Evolutionary conservation across 2,888 invertebrate species (phyloP).

Genomic region (Eudasyphora cyanicolor): DNA sequence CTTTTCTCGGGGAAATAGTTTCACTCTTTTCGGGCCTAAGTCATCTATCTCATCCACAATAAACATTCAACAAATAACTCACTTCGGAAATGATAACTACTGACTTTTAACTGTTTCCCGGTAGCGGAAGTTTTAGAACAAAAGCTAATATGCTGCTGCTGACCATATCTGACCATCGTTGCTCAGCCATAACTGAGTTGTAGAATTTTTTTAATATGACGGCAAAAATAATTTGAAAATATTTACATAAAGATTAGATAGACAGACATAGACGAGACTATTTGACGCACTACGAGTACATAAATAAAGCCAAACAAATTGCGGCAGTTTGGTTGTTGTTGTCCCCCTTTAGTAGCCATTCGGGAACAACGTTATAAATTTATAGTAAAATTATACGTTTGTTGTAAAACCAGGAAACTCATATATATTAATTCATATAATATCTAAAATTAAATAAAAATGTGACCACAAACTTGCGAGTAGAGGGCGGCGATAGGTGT

Average conservation of each 20-base stretch:
- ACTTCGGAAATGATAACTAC: too few relatives aligned
- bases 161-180: neutral
- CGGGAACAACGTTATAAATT: neutral
- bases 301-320: neutral
- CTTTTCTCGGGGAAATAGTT: too few relatives aligned
- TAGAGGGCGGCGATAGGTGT: too few relatives aligned
- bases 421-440: too few relatives aligned
- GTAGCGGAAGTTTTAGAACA: neutral
- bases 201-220: too few relatives aligned
- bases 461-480: too few relatives aligned
- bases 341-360: too few relatives aligned
- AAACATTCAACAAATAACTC: too few relatives aligned
- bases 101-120: neutral
- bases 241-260: neutral
- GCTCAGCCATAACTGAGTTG: neutral
- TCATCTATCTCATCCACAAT: too few relatives aligned
- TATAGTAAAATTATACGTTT: neutral
- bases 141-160: neutral
- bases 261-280: too few relatives aligned
- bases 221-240: neutral
- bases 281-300: neutral
- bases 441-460: too few relatives aligned
- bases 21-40: too few relatives aligned
- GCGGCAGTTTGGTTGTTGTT: neutral
- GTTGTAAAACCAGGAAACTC: neutral